Evolutionary conservation across 2,888 invertebrate species (phyloP), one percentile per base, ranked within the genome.

Genomic region (Ariolimax columbianus): DNA sequence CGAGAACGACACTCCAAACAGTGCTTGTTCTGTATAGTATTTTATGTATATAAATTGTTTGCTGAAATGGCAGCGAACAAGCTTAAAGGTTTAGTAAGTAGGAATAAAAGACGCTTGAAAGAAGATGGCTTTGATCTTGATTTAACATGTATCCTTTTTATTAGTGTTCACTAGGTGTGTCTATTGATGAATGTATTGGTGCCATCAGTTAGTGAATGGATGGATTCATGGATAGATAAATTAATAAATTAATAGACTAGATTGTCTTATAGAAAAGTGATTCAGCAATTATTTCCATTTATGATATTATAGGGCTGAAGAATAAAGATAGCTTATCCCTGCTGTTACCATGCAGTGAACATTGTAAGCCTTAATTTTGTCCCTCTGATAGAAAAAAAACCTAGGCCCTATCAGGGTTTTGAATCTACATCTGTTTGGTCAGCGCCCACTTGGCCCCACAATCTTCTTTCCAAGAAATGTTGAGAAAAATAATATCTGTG

Each of bases 121-220:
- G 96, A 97, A 94, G 97, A 98, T 95, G 99, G 98, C 91, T 99
- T 97, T 95, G 97, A 99, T 95, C 96, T 99, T 95, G 99, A 99
- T 96, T 96, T 99, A 94, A 97, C 99, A 89, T 99, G 99, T 99
- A 97, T 95, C 94, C 94, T 92, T 92, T 89, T 83, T 96, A n/a
- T 11, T 23, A 43, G 17, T 68, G 36, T 19, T 19, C n/a, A n/a
- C n/a, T n/a, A n/a, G n/a, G n/a, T 30, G 47, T 11, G 23, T 55
- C 14, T 55, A 55, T 19, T 23, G 9, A 55, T 55, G 23, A 23
- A 19, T 55, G 23, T 9, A 55, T 55, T 23, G 55, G 14, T 47
- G 17, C 47, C n/a, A n/a, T n/a, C n/a, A n/a, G n/a, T 23, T 55
- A 55, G 23, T 55, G 55, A 19, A 19, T 55, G 23, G 14, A 23